Conservation (phyloP, 2,797 vertebrate species). For the Sorex maritimensis region DNA sequence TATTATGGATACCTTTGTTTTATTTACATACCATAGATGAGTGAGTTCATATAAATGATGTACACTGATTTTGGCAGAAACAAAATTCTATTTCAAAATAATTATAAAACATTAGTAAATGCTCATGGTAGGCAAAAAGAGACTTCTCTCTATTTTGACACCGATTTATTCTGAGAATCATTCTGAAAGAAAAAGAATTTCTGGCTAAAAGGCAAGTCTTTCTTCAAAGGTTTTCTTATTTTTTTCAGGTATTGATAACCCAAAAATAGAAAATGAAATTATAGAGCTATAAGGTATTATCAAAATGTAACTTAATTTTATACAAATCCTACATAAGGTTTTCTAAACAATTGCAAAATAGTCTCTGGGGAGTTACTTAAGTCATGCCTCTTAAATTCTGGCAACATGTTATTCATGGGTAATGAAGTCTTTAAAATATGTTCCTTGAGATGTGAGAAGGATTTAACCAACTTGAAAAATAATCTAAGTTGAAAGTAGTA, state of each 20-base stretch:
- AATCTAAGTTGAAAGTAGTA: constrained; percentile 13
- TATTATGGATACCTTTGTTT: too few species aligned
- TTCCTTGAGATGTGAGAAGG: background rate
- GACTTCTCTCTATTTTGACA: background rate
- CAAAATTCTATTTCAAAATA: background rate
- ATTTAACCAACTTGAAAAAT: background rate
- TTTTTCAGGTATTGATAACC: background rate
- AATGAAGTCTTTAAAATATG: background rate
- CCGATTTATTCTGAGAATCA: background rate
- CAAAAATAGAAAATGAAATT: constrained; percentile 25
- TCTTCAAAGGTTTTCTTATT: constrained; percentile 52
- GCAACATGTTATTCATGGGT: background rate
- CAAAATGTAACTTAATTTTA: constrained; percentile 73
- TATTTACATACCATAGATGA: too few species aligned
- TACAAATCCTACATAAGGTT: constrained; percentile 61
- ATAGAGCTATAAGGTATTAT: constrained; percentile 65
- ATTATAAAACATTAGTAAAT: background rate
- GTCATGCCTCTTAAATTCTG: background rate
- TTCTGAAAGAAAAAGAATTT: background rate
- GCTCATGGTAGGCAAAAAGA: background rate
- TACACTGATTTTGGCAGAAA: too few species aligned
- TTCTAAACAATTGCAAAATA: constrained; percentile 62
- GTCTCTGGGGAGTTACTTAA: constrained; percentile 6
- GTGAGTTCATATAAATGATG: too few species aligned
- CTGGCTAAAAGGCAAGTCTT: constrained; percentile 31